A percentile compares a stretch with the other conserved stretches of the same genome.
These are phyloP conservation scores for Odontophorus gujanensis DNA, from an alignment of 2,113 vertebrate genomes.

Conservation along the genomic window DNA sequence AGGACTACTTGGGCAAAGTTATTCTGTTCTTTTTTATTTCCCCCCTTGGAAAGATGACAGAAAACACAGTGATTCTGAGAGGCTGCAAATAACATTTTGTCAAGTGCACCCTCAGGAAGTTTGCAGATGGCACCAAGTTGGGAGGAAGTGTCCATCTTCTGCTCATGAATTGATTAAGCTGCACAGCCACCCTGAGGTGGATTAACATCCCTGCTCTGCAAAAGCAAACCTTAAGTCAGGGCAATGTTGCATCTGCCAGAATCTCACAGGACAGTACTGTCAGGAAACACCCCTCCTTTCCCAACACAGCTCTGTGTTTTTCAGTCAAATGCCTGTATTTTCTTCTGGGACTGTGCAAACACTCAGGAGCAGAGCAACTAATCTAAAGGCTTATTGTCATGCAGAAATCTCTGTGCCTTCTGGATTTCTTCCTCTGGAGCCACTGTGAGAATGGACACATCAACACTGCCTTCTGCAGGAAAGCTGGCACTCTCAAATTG, in stretches of 20 bases:
- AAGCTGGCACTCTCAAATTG: slow-evolving; percentile 55
- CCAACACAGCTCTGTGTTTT: background rate
- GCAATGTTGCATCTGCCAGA: background rate
- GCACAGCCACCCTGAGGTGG: background rate
- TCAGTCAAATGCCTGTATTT: background rate
- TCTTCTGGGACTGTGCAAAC: background rate
- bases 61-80: background rate
- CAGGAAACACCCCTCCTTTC: background rate
- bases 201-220: background rate
- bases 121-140: too few relatives aligned
- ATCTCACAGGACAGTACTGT: background rate
- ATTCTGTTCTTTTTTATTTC: background rate
- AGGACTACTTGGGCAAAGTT: background rate
- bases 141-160: background rate
- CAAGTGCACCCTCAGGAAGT: background rate
- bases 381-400: background rate
- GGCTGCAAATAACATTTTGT: background rate
- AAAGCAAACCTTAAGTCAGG: background rate
- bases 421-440: slow-evolving; percentile 1
- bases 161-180: background rate
- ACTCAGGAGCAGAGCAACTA: background rate
- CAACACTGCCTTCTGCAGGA: slow-evolving; percentile 28
- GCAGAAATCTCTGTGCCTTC: slow-evolving; percentile 5
- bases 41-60: background rate
- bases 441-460: slow-evolving; percentile 43